Evolutionary conservation across 2,888 invertebrate species (phyloP).

Genomic region (Resseliella maxima): DNA sequence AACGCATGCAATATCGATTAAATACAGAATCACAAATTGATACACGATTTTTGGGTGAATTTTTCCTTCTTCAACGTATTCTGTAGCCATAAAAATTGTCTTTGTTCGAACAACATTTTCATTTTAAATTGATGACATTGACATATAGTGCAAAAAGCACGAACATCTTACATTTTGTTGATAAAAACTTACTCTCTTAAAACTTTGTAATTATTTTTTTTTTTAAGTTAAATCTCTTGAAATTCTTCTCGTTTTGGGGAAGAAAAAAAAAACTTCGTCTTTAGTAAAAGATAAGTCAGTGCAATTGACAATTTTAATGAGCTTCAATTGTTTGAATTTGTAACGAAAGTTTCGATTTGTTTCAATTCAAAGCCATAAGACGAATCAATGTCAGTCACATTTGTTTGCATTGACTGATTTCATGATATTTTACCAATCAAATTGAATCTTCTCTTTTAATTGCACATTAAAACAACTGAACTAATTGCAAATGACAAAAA

Average conservation of each 20-base stretch:
- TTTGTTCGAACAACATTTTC: no score
- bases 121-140: background rate
- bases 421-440: background rate
- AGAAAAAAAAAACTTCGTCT: no score
- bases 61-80: no score
- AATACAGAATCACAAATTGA: no score
- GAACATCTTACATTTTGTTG: no score
- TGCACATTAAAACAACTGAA: background rate
- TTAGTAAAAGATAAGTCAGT: no score
- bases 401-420: constrained; percentile 29
- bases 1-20: background rate
- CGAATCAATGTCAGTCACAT: constrained; percentile 52
- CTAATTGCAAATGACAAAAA: constrained; percentile 22
- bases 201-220: background rate
- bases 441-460: background rate
- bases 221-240: background rate
- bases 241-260: constrained; percentile 2
- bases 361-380: background rate
- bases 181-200: background rate
- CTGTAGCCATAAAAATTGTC: no score
- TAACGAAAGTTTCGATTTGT: background rate
- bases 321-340: background rate
- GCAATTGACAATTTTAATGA: background rate
- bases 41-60: no score
- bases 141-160: background rate